Evolutionary conservation across 1,140 invertebrate genomes (phyloP).

Genomic region (Helicoverpa armigera): DNA sequence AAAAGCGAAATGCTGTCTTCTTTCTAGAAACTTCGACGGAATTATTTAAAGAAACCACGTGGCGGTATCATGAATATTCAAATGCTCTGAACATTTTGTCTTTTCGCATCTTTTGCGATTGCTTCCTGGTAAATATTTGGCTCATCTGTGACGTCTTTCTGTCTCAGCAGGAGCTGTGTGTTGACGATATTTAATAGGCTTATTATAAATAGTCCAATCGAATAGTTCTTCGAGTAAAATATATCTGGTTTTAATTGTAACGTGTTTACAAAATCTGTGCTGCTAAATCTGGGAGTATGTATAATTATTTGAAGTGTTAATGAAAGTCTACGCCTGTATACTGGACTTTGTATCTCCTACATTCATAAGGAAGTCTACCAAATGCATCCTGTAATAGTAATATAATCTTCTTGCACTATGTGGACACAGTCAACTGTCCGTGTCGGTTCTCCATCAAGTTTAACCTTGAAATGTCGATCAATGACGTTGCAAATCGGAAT

Average conservation of each 20-base stretch:
- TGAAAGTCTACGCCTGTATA: background rate
- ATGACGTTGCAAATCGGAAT: slow-evolving; percentile 12
- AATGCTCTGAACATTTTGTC: slow-evolving; percentile 3
- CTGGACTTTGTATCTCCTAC: background rate
- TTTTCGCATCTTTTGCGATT: slow-evolving; percentile 28
- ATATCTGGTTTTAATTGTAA: background rate
- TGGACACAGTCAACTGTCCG: background rate
- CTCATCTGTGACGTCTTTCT: slow-evolving; percentile 34
- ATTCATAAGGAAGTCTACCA: background rate
- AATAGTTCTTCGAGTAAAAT: slow-evolving; percentile 12
- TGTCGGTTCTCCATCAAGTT: background rate
- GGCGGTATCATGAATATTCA: slow-evolving; percentile 11
- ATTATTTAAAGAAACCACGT: slow-evolving; percentile 34
- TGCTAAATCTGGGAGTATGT: background rate
- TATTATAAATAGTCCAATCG: slow-evolving; percentile 5
- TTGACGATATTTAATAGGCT: slow-evolving; percentile 15
- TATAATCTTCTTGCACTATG: background rate
- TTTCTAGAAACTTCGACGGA: slow-evolving; percentile 40
- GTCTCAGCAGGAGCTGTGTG: slow-evolving; percentile 1
- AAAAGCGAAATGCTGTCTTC: slow-evolving; percentile 3
- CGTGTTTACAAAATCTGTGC: background rate
- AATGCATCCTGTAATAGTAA: background rate
- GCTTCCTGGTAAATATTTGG: slow-evolving; percentile 48
- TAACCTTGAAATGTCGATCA: slow-evolving; percentile 35
- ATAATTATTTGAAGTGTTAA: background rate